Evolutionary conservation across 2,113 vertebrate species (phyloP), one percentile per base, ranked within the genome.

Genomic region (Marmota flaviventris): DNA sequence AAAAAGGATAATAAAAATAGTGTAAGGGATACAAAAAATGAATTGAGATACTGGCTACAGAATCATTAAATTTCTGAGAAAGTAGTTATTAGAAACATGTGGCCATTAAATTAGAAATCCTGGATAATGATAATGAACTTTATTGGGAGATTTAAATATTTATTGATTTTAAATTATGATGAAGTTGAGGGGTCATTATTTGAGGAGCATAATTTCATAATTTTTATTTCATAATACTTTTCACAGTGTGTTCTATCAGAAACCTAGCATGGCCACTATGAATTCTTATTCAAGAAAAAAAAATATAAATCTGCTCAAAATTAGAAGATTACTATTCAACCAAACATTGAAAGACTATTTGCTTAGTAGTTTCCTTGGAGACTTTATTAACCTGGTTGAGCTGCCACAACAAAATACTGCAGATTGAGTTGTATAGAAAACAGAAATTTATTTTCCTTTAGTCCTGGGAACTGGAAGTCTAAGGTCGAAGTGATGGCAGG

Each of bases 311-410:
- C 56, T 78, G 29, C 3, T 17, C 67, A 45, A 95, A 78, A 87
- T 93, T 73, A 92, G 24, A 90, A 94, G 24, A 63, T 92, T 63
- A 65, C 56, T 29, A 93, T 48, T 94, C 51, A 76, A n/a, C 27
- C 7, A 39, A 53, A 84, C 17, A n/a, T 25, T 87, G 20, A 58
- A 93, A 17, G 25, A 63, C 70, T 94, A 70, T 93, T 78, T 24
- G 34, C 2, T 8, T 6, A 11, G 24, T 70, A 84, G 32, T 63
- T 88, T 94, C 39, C 58, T 81, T 91, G 77, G 48, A 70, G 14
- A 79, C 4, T 56, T 4, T 42, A 72, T 88, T 75, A 53, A 61
- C 14, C n/a, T 45, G n/a, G 16, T 89, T 18, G 1, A 20, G 14
- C 8, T 69, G 7, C 6, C 39, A 7, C 53, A 24, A 76, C 9